Evolutionary conservation across 1,140 invertebrate genomes (phyloP), one percentile per base, ranked within the genome.

Genomic region (Formica exsecta): DNA sequence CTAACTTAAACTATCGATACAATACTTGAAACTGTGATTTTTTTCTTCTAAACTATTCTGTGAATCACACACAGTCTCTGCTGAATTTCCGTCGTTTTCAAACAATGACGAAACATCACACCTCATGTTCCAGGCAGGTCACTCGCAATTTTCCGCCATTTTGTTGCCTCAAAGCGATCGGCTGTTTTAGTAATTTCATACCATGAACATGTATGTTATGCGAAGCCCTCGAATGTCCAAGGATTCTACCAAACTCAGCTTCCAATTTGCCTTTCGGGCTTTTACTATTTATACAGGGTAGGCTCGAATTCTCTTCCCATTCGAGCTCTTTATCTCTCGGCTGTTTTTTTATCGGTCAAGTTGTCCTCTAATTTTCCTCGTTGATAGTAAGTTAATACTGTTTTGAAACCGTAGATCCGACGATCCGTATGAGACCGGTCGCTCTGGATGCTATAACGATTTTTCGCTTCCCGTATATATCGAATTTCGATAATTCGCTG

Each of bases 311-410:
- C 36, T 76, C 38, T 62, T 9, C 32, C 44, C 32, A 54, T 38
- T 57, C 16, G n/a, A 11, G 76, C 57, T 80, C 44, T 68, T 80
- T 80, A 70, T 70, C n/a, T 32, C 32, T 4, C 32, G 5, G 5
- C 9, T 25, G 25, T 2, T 36, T 68, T 76, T 80, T 70, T 65
- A 65, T 65, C 41, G 19, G 32, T n/a, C 44, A 51, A 80, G 19
- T 44, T 25, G 29, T 57, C 64, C 75, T 80, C 76, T 70, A 70
- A 80, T 80, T 80, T 77, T 41, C n/a, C 62, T 3, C 44, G 75
- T 51, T 65, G 62, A 79, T 54, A n/a, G 76, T 57, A 80, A 80
- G 64, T 57, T 54, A 80, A 80, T 80, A 80, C 76, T 25, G 64
- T 70, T 80, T 80, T 70, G 76, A 70, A 70, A 80, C 76, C 16